Percentiles rank a stretch among this genome's conserved stretches.
phyloP scores from a whole-genome alignment of 2,888 invertebrate genomes.

The Meandrusa payeni region DNA sequence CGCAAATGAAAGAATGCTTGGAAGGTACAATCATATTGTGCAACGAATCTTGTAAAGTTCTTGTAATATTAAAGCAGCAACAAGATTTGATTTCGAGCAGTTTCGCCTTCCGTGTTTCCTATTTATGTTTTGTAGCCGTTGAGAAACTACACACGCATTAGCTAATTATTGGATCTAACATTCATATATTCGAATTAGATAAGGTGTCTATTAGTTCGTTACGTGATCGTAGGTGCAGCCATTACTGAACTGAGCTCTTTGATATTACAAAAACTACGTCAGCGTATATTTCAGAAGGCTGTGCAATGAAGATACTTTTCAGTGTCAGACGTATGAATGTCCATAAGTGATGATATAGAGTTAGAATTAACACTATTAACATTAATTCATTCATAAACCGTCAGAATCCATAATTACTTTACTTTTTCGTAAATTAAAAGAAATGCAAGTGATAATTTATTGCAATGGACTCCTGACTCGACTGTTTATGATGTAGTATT shows the following conservation, averaged over 20 bases:
- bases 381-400: constrained; percentile 61
- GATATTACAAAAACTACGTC: constrained; percentile 77
- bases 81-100: constrained; percentile 69
- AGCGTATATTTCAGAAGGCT: constrained; percentile 75
- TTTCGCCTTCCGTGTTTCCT: constrained; percentile 75
- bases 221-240: constrained; percentile 21
- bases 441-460: background rate
- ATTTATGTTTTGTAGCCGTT: constrained; percentile 56
- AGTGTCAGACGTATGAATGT: constrained; percentile 77
- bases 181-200: constrained; percentile 20
- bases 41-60: constrained; percentile 80
- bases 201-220: constrained; percentile 11
- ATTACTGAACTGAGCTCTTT: constrained; percentile 60
- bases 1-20: constrained; percentile 75
- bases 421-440: background rate
- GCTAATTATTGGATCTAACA: constrained; percentile 26
- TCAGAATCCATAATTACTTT: constrained; percentile 37
- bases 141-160: constrained; percentile 75
- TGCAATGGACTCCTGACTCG: constrained; percentile 30
- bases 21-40: constrained; percentile 79
- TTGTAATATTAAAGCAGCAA: constrained; percentile 80
- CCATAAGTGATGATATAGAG: constrained; percentile 67
- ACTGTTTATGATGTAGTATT: constrained; percentile 71
- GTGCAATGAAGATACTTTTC: constrained; percentile 73
- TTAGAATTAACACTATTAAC: constrained; percentile 77